These are phyloP conservation scores for Bedellia somnulentella DNA, from an alignment of 2,888 invertebrate genomes.

Conservation along the genomic window DNA sequence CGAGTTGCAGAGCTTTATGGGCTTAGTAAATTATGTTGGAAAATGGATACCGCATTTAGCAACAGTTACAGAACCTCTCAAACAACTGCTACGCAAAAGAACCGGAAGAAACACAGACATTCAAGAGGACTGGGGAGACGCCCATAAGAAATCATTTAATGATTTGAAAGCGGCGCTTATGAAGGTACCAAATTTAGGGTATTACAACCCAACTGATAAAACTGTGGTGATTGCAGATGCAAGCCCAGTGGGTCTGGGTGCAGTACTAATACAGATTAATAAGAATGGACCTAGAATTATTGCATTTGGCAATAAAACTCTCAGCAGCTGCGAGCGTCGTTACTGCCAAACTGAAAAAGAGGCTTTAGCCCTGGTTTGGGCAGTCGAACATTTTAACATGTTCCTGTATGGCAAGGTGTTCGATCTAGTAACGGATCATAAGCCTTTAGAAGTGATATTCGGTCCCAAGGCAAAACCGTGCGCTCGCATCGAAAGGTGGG, in stretches of 20 bases:
- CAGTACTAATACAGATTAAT: constrained; percentile 10
- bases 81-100: neutral
- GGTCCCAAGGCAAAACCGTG: constrained; percentile 16
- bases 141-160: constrained; percentile 3
- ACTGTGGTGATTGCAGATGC: constrained; percentile 10
- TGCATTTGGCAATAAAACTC: constrained; percentile 14
- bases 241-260: constrained; percentile 12
- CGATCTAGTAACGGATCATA: constrained; percentile 18
- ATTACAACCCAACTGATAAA: constrained; percentile 4
- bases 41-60: constrained; percentile 3
- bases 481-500: constrained; percentile 20
- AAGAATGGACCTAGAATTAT: constrained; percentile 13
- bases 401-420: constrained; percentile 15
- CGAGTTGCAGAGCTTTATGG: constrained; percentile 7
- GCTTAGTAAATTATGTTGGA: constrained; percentile 3
- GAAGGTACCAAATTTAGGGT: constrained; percentile 3
- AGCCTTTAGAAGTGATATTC: constrained; percentile 23
- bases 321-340: constrained; percentile 13
- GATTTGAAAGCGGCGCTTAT: constrained; percentile 1
- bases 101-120: neutral
- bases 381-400: constrained; percentile 15
- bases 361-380: constrained; percentile 15
- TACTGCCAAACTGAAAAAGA: constrained; percentile 17
- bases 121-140: neutral
- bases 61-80: constrained; percentile 1